Evolutionary conservation across 2,113 vertebrate genomes (phyloP).

Genomic region (Pelecanus crispus): DNA sequence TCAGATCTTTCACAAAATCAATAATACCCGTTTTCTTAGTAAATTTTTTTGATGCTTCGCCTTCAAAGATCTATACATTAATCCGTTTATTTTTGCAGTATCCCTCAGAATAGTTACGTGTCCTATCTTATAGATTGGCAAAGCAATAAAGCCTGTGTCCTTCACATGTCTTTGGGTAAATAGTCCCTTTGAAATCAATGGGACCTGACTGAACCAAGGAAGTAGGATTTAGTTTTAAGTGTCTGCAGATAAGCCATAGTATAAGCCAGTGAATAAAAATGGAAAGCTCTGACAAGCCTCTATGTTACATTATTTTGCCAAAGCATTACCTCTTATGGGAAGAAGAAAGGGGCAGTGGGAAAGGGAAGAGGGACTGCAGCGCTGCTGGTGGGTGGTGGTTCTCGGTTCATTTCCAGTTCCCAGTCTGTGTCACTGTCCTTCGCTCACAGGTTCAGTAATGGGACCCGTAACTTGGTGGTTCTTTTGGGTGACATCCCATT

Average conservation of each 20-base stretch:
- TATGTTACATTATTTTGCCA: background rate
- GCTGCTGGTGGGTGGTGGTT: background rate
- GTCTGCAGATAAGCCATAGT: background rate
- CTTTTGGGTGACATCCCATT: background rate
- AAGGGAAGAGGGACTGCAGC: background rate
- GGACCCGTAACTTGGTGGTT: background rate
- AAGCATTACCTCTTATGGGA: background rate
- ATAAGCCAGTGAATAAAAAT: background rate
- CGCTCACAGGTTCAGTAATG: background rate
- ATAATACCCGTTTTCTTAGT: background rate
- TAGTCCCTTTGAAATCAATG: background rate
- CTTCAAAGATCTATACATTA: background rate
- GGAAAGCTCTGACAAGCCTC: background rate
- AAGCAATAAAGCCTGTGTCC: constrained; percentile 2
- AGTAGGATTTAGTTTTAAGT: background rate
- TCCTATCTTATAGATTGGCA: background rate
- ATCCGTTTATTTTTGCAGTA: background rate
- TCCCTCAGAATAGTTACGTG: background rate
- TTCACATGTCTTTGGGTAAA: constrained; percentile 5
- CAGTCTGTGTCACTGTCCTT: background rate
- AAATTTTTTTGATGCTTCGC: background rate
- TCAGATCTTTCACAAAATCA: background rate
- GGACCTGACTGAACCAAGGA: background rate
- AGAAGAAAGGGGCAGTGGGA: background rate
- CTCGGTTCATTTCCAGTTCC: background rate